Base-by-base conservation (phyloP, 2,888 invertebrate species). In the Caenorhabditis sp. region DNA sequence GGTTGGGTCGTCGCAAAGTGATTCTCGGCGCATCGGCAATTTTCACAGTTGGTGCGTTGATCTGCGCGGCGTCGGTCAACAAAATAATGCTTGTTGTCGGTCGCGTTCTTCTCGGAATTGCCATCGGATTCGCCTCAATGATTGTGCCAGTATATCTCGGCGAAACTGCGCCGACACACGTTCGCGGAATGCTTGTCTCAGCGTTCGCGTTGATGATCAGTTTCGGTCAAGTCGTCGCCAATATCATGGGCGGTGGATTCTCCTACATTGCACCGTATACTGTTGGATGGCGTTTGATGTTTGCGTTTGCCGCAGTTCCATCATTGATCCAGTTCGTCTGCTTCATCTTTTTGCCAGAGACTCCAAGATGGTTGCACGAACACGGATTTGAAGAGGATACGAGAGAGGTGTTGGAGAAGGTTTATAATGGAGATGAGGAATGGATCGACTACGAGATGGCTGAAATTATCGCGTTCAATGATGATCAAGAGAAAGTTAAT, bases 251-350 rank as follows among this genome's bases (percentile, higher is more conserved):
- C 76, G 91, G 90, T n/a, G 86, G 85, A 2, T 90, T 91, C 81
- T 89, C 89, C 67, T 88, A 88, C 62, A 87, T 89, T 65, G 81
- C 83, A 27, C 78, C 84, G 0, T 69, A 77, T 31, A 77, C 76
- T n/a, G 84, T 89, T 73, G 91, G 91, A 12, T 91, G 91, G 91
- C 89, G 90, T 79, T 89, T 89, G 76, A 91, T 91, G 91, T 86
- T 91, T 49, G 91, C 90, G 0, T 81, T 91, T n/a, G 90, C 90
- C 2, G 90, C 88, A 1, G 81, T 91, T 1, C 81, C 81, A 0
- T 76, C 79, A 1, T 24, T 66, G 8, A 69, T 81, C 59, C 81
- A 91, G 84, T 89, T 91, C 59, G 77, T 90, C 54, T 91, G 91
- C 0, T 91, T 91, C 81, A 70, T 90, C n/a, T 90, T 90, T 78